Base-by-base conservation (phyloP, 2,797 vertebrate species). In the Acrossocheilus wenchowensis region DNA sequence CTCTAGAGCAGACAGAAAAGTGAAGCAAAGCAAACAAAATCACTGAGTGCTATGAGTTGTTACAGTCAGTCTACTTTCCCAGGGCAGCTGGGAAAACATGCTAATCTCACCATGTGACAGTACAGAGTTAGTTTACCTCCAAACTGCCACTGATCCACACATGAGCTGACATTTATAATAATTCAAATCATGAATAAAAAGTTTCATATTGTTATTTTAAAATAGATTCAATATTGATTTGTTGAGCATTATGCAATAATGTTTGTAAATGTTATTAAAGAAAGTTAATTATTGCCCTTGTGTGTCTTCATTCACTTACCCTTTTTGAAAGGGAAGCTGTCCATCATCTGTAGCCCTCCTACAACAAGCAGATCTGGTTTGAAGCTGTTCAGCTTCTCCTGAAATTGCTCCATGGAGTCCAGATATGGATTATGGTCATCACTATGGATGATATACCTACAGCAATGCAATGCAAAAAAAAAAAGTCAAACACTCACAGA, bases 321-420 rank as follows among this genome's bases (percentile, higher is more conserved):
- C 81, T 90, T 82, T 57, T 92, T 93, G 75, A 97, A 97, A 11
- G 96, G 96, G 89, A 96, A 97, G 91, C 94, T 97, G 90, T 97
- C 96, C 96, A 97, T 97, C 96, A 97, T 97, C 87, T 97, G 96
- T 57, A 97, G 93, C 0, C 96, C 96, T 9, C 96, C 96, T 34
- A 97, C 94, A 80, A 97, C 95, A 78, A 97, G 86, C 69, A 97
- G 92, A 85, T 96, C 95, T 66, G 96, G 96, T 0, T 92, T 80
- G 77, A 96, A 97, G 64, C 83, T 79, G 87, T 86, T 23, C 0
- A 97, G 91, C 89, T 95, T 95, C 85, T 90, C 75, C 62, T 94
- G 92, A 94, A 97, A 97, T 39, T 95, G 93, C 45, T 94, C 94
- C 91, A 97, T 93, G 14, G 96, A 97, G 75, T 93, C 93, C 78